Conservation (phyloP, 2,113 vertebrate genomes). For the Scytalopus superciliaris region DNA sequence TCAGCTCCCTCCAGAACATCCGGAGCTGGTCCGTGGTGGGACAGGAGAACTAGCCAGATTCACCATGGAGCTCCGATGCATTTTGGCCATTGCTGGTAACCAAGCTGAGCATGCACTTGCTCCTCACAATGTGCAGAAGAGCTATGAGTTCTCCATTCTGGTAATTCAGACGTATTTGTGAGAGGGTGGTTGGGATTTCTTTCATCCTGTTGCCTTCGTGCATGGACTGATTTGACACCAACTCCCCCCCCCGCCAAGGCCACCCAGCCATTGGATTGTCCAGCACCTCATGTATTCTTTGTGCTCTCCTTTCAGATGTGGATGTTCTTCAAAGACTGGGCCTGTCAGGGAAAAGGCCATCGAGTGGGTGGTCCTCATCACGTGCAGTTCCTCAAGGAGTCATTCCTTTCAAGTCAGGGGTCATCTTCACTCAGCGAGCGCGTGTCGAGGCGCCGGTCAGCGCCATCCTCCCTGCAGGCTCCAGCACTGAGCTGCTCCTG, state of each 20-base stretch:
- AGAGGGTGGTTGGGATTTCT: not conserved
- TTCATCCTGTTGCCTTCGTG: not conserved
- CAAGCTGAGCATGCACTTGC: not conserved
- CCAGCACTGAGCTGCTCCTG: conserved; percentile 81
- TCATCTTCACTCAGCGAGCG: conserved; percentile 90
- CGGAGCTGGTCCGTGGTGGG: not conserved
- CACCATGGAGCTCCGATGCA: not conserved
- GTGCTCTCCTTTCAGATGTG: conserved; percentile 82
- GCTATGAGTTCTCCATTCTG: not conserved
- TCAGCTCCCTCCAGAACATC: conserved; percentile 26
- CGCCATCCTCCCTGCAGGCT: conserved; percentile 76
- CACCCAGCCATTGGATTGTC: not conserved
- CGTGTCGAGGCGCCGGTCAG: conserved; percentile 81
- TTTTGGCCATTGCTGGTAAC: not conserved
- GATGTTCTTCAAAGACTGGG: conserved; percentile 91
- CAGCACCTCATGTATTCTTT: not conserved
- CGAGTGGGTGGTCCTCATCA: conserved; percentile 50
- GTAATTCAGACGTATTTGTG: not conserved
- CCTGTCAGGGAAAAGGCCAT: conserved; percentile 80
- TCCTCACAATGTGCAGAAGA: not conserved
- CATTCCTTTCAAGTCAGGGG: conserved; percentile 89
- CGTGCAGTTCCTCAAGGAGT: conserved; percentile 78
- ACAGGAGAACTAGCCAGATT: not conserved
- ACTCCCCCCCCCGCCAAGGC: not conserved
- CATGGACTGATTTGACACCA: not conserved